phyloP scores from a whole-genome alignment of 2,888 invertebrate species.

The Hanleya hanleyi region DNA sequence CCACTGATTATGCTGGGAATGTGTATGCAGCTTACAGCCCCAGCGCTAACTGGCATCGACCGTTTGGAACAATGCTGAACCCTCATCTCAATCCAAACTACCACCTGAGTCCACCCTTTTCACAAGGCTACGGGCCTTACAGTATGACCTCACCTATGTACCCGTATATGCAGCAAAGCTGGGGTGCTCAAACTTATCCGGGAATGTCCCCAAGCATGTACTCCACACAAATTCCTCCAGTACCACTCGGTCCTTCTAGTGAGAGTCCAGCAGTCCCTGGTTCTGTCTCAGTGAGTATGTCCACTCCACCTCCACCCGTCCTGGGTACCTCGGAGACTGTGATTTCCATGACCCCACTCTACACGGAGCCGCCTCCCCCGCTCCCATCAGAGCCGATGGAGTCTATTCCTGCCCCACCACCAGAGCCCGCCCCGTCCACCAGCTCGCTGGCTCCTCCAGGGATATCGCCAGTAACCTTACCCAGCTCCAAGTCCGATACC shows the following conservation, averaged over 20 bases:
- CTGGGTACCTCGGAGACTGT: not conserved
- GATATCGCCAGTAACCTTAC: too few relatives aligned
- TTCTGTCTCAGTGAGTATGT: too few relatives aligned
- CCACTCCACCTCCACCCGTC: not conserved
- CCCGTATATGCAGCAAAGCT: not conserved
- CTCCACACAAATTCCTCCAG: not conserved
- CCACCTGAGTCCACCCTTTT: not conserved
- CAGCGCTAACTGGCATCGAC: constrained; percentile 7
- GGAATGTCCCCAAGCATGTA: not conserved
- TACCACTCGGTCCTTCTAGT: constrained; percentile 35
- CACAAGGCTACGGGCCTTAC: not conserved
- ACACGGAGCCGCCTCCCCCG: constrained; percentile 10
- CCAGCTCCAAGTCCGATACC: too few relatives aligned
- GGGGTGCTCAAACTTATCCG: not conserved
- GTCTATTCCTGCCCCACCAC: not conserved
- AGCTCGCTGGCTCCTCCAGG: not conserved
- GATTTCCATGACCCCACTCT: too few relatives aligned
- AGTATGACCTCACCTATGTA: constrained; percentile 1
- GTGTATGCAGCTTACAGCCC: not conserved
- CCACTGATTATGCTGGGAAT: not conserved
- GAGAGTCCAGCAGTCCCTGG: constrained; percentile 33
- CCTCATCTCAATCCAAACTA: constrained; percentile 3
- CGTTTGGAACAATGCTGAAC: constrained; percentile 1
- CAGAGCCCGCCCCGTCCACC: not conserved
- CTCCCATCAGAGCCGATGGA: not conserved